These are phyloP conservation scores for Cataglyphis rosenhaueri DNA, from an alignment of 2,888 invertebrate genomes.

Conservation along the genomic window DNA sequence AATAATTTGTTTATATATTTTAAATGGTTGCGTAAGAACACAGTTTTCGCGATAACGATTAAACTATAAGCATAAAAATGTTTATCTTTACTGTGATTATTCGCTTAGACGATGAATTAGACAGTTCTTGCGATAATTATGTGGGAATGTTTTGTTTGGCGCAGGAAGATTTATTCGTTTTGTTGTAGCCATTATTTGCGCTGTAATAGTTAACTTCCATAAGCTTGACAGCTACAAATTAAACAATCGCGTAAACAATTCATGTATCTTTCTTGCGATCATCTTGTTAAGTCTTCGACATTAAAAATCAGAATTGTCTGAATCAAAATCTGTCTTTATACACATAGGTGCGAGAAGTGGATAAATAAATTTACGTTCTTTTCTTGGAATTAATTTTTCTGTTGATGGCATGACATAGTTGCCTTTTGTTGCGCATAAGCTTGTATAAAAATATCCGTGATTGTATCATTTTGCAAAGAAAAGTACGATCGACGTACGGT, in stretches of 20 bases:
- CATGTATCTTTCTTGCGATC: background rate
- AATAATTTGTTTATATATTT: background rate
- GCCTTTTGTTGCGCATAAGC: background rate
- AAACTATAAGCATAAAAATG: slow-evolving; percentile 16
- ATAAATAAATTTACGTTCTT: slow-evolving; percentile 17
- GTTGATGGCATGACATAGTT: background rate
- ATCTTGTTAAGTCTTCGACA: background rate
- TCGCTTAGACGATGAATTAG: slow-evolving; percentile 20
- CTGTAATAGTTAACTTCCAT: slow-evolving; percentile 7
- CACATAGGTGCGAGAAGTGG: background rate
- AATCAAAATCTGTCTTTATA: background rate
- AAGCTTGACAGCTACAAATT: slow-evolving; percentile 16
- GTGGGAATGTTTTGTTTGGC: slow-evolving; percentile 36
- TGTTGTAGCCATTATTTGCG: background rate
- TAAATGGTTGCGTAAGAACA: slow-evolving; percentile 27
- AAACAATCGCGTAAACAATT: slow-evolving; percentile 28
- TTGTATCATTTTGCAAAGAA: slow-evolving; percentile 29
- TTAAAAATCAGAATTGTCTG: background rate
- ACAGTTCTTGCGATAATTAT: slow-evolving; percentile 32
- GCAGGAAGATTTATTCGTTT: slow-evolving; percentile 33
- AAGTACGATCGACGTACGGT: slow-evolving; percentile 3
- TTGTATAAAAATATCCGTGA: slow-evolving; percentile 21
- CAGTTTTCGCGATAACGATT: slow-evolving; percentile 36
- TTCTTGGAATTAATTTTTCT: slow-evolving; percentile 1
- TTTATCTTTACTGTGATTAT: slow-evolving; percentile 28